Percentiles rank a stretch among this genome's conserved stretches.
Evolutionary conservation across 1,140 invertebrate genomes (phyloP).

Genomic region (Drosophila ogumai): DNA sequence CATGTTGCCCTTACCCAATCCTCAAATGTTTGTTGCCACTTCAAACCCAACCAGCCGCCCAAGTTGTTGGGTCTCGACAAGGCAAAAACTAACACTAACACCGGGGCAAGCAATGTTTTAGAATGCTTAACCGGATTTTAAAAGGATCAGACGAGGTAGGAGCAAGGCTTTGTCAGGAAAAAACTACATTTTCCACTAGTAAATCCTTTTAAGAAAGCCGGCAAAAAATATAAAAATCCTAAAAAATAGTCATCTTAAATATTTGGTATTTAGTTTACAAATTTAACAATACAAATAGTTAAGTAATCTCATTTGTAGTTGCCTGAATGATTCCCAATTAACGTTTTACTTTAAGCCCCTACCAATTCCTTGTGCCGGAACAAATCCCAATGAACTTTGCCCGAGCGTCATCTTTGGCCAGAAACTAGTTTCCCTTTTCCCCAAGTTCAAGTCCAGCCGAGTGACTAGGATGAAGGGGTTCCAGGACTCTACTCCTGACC

Average conservation of each 20-base stretch:
- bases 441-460: neutral
- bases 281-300: neutral
- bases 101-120: neutral
- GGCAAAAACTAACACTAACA: constrained; percentile 38
- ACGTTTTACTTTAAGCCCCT: neutral
- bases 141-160: constrained; percentile 18
- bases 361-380: neutral
- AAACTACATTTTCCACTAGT: no score
- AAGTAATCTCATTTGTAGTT: neutral
- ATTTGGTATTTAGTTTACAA: neutral
- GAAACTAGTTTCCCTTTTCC: neutral
- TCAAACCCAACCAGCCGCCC: constrained; percentile 4
- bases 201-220: no score
- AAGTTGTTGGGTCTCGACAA: constrained; percentile 31
- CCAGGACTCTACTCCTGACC: constrained; percentile 23
- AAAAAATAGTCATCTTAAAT: neutral
- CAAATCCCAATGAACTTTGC: constrained; percentile 27
- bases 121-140: constrained; percentile 31
- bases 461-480: neutral
- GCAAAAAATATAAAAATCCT: no score
- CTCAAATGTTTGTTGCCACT: constrained; percentile 36
- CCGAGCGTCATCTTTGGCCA: constrained; percentile 9
- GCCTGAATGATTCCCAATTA: neutral
- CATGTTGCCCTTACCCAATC: constrained; percentile 46
- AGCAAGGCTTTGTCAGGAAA: no score